Conservation (phyloP, 2,888 invertebrate species). For the Thelaira solivaga region DNA sequence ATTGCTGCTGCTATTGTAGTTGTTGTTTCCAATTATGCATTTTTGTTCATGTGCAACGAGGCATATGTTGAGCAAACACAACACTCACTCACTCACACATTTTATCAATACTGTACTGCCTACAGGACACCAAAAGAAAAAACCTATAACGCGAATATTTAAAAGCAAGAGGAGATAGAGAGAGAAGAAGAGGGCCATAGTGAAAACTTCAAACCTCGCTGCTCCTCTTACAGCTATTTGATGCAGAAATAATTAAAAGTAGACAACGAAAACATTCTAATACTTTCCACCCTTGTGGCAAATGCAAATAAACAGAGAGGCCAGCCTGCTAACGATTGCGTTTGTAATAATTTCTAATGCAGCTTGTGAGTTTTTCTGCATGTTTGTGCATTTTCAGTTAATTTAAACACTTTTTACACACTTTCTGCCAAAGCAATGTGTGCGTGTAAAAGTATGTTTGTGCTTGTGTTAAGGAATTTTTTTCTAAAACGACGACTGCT, state of each 20-base stretch:
- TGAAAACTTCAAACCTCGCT: background rate
- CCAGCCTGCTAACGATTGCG: no score
- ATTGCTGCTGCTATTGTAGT: constrained; percentile 19
- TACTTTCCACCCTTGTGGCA: constrained; percentile 21
- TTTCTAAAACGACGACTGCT: constrained; percentile 18
- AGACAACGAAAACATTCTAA: no score
- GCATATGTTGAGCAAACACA: constrained; percentile 4
- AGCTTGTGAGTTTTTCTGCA: background rate
- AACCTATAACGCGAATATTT: no score
- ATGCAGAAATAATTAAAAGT: constrained; percentile 50
- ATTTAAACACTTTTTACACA: no score
- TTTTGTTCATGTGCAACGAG: constrained; percentile 43
- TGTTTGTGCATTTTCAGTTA: constrained; percentile 19
- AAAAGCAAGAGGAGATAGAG: background rate
- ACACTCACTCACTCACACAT: background rate
- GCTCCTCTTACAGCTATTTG: constrained; percentile 31
- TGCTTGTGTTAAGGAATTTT: constrained; percentile 24
- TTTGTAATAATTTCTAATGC: background rate
- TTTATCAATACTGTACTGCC: constrained; percentile 2
- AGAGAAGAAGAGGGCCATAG: background rate
- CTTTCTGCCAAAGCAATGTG: background rate
- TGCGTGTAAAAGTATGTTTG: no score
- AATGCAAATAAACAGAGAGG: no score
- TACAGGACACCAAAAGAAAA: no score
- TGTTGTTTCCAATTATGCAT: constrained; percentile 41